Conservation (phyloP, 2,888 invertebrate genomes). For the Mythimna vitellina region DNA sequence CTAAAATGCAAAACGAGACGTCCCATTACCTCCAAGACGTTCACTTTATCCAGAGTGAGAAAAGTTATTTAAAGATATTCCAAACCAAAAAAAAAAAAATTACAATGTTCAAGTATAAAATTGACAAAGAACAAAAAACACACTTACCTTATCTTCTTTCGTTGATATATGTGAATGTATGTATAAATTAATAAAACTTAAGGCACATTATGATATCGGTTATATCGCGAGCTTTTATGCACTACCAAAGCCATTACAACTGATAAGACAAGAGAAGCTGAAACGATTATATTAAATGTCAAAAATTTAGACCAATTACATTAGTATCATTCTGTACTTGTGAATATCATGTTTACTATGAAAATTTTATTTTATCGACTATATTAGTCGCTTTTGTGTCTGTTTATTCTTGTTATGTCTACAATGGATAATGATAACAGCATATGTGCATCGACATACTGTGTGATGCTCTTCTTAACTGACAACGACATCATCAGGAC, state of each 20-base stretch:
- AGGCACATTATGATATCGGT: not conserved
- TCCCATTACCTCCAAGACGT: too few species aligned
- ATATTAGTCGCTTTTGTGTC: not conserved
- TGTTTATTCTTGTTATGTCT: not conserved
- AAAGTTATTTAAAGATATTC: too few species aligned
- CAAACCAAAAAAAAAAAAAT: too few species aligned
- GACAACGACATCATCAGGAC: not conserved
- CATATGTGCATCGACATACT: not conserved
- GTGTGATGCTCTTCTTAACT: not conserved
- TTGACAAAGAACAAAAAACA: not conserved
- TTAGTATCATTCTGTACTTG: not conserved
- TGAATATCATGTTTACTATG: not conserved
- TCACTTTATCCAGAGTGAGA: too few species aligned
- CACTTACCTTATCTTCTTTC: too few species aligned
- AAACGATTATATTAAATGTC: conserved; percentile 19
- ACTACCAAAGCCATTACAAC: not conserved
- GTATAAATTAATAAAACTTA: not conserved
- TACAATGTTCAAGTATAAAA: not conserved
- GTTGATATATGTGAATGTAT: too few species aligned
- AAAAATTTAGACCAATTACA: not conserved
- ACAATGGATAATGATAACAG: not conserved
- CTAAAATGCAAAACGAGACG: too few species aligned
- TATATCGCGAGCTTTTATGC: conserved; percentile 7
- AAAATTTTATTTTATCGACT: not conserved
- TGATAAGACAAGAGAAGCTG: conserved; percentile 17